These are phyloP conservation scores for Meloidogyne hapla DNA, from an alignment of 1,140 invertebrate species.

Conservation along the genomic window DNA sequence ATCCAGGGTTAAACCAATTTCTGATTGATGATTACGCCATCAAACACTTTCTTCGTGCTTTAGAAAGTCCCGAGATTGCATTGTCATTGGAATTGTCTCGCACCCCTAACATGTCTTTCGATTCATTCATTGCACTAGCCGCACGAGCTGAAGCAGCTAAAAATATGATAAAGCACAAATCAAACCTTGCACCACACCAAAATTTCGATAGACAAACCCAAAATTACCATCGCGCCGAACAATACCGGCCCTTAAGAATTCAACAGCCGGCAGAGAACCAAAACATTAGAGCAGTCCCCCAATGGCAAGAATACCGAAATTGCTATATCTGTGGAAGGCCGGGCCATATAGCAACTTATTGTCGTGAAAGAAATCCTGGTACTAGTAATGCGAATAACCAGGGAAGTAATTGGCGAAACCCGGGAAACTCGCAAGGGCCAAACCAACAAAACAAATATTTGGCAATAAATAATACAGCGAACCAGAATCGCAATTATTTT, in stretches of 20 bases:
- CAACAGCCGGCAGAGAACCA: neutral
- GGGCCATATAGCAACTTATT: neutral
- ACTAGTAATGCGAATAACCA: no score
- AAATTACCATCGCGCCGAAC: neutral
- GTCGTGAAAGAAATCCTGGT: neutral
- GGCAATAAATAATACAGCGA: neutral
- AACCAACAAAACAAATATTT: neutral
- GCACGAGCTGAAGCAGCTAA: neutral
- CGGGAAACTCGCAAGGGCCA: neutral
- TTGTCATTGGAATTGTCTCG: neutral
- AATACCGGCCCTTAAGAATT: neutral
- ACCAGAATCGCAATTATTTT: neutral
- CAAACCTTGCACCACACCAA: neutral
- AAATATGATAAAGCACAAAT: neutral
- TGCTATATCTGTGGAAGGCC: neutral
- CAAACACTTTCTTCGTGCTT: slow-evolving; percentile 3
- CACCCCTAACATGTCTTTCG: neutral
- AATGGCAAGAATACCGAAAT: neutral
- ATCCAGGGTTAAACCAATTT: neutral
- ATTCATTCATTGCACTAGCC: slow-evolving; percentile 4
- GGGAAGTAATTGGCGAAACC: neutral
- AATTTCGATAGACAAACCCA: neutral
- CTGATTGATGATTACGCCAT: slow-evolving; percentile 10
- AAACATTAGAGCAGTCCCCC: neutral
- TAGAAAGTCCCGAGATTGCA: neutral